phyloP scores from a whole-genome alignment of 2,113 vertebrate species.

The Pseudolaguvia tuberculata region DNA sequence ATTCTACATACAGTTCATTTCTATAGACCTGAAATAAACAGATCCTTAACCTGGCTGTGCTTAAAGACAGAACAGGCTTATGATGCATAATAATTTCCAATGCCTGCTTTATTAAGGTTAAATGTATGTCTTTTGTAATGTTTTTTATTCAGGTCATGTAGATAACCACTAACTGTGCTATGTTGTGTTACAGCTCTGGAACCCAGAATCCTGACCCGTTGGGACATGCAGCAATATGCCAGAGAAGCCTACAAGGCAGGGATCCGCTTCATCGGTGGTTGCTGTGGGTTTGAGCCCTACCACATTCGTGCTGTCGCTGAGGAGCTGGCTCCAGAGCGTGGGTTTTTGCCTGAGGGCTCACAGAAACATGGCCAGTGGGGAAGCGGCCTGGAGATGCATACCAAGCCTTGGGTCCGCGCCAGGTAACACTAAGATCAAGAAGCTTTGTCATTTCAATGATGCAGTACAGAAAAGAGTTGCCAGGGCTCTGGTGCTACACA shows the following conservation, averaged over 20 bases:
- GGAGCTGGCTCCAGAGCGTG: conserved; percentile 82
- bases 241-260: conserved; percentile 85
- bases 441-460: too few relatives aligned
- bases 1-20: too few relatives aligned
- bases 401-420: conserved; percentile 95
- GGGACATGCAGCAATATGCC: conserved; percentile 93
- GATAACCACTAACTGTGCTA: too few relatives aligned
- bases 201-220: conserved; percentile 84
- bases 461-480: too few relatives aligned
- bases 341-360: conserved; percentile 79
- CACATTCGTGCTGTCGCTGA: conserved; percentile 87
- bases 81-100: background rate
- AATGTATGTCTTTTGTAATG: background rate
- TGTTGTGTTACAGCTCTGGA: conserved; percentile 73
- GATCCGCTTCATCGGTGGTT: conserved; percentile 86
- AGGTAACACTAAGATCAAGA: conserved; percentile 81
- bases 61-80: too few relatives aligned
- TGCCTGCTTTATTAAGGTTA: background rate
- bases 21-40: too few relatives aligned
- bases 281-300: conserved; percentile 94
- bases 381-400: conserved; percentile 83
- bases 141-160: background rate
- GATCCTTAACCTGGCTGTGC: too few relatives aligned
- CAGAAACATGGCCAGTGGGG: conserved; percentile 94
- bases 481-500: too few relatives aligned